Percentiles rank a stretch among this genome's conserved stretches.
Conservation (phyloP, 2,113 vertebrate species). For the Podocnemis expansa region DNA sequence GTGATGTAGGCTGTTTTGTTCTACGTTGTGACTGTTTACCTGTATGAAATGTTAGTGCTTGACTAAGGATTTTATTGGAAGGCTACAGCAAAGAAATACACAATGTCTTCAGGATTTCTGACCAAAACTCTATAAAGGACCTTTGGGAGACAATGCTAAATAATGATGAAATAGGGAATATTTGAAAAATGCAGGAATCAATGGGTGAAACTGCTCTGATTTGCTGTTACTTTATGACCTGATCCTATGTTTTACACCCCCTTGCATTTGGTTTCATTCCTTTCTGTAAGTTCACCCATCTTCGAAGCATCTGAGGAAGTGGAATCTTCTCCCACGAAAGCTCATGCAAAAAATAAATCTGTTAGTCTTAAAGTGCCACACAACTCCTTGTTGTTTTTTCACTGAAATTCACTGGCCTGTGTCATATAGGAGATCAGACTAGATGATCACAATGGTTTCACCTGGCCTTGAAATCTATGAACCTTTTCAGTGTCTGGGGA, state of each 20-base stretch:
- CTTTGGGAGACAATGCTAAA: background rate
- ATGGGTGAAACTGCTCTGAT: too few species aligned
- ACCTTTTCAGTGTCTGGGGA: background rate
- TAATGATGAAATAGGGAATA: background rate
- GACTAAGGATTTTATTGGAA: slow-evolving; percentile 30
- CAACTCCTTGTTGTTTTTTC: too few species aligned
- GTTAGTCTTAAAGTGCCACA: too few species aligned
- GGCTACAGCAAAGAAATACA: slow-evolving; percentile 21
- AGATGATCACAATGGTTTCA: background rate
- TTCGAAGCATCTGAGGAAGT: too few species aligned
- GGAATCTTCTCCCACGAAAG: too few species aligned
- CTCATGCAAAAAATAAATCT: too few species aligned
- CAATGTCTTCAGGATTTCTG: background rate
- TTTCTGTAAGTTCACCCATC: too few species aligned
- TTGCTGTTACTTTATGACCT: too few species aligned
- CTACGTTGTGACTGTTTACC: slow-evolving; percentile 65
- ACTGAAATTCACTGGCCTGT: background rate
- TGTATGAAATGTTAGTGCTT: slow-evolving; percentile 64
- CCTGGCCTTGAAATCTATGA: background rate
- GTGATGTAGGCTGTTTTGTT: slow-evolving; percentile 68
- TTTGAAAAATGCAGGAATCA: background rate
- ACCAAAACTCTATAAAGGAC: background rate
- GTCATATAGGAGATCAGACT: background rate
- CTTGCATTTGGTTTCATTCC: too few species aligned
- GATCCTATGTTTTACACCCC: too few species aligned